phyloP scores from a whole-genome alignment of 2,113 vertebrate species.

The Solenodon paradoxus region DNA sequence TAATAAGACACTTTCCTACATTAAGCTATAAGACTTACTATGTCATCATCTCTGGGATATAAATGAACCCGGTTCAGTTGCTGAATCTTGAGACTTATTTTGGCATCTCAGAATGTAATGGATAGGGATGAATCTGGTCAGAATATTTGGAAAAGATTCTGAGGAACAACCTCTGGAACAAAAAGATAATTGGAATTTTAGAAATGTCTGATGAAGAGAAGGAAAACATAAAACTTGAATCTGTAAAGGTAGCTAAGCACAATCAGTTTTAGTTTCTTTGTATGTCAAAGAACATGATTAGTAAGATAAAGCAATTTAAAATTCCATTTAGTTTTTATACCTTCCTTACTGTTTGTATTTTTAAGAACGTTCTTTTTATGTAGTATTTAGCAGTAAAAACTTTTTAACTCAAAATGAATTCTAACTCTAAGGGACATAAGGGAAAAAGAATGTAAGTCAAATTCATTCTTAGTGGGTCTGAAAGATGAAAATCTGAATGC shows the following conservation, averaged over 20 bases:
- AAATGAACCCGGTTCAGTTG: neutral
- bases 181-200: neutral
- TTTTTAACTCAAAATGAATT: neutral
- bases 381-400: neutral
- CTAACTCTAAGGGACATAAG: neutral
- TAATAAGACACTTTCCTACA: neutral
- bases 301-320: neutral
- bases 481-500: neutral
- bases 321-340: neutral
- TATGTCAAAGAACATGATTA: neutral
- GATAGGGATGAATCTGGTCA: neutral
- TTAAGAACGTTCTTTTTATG: neutral
- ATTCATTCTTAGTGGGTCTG: neutral
- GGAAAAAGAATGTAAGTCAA: neutral
- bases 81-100: neutral
- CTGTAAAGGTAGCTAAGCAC: neutral
- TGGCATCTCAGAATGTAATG: neutral
- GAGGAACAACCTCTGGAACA: neutral
- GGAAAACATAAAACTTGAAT: neutral
- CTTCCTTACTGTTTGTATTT: neutral
- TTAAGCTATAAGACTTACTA: neutral
- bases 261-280: neutral
- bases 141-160: neutral
- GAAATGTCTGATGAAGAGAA: neutral
- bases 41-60: neutral